phyloP scores from a whole-genome alignment of 1,140 invertebrate species.

The Drosophila lacertosa region DNA sequence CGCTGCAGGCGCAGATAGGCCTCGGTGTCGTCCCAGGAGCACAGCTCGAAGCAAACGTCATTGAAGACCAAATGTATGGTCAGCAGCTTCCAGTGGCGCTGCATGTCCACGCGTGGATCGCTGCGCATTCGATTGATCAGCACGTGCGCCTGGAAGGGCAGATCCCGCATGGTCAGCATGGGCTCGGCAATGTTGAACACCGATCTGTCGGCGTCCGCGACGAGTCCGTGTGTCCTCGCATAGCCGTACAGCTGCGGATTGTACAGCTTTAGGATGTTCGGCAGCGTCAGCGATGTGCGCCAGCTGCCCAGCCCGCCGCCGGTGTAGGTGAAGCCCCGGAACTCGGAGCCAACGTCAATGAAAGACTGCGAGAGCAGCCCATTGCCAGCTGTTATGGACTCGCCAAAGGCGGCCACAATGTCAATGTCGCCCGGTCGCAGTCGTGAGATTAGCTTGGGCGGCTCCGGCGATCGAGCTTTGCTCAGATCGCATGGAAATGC shows the following conservation, averaged over 20 bases:
- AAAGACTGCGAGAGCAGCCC: conserved; percentile 73
- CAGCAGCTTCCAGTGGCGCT: conserved; percentile 88
- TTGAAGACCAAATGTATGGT: conserved; percentile 88
- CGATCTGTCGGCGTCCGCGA: conserved; percentile 64
- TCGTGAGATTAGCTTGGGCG: conserved; percentile 82
- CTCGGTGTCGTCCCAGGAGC: conserved; percentile 59
- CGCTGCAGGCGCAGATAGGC: conserved; percentile 31
- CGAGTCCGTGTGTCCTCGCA: conserved; percentile 84
- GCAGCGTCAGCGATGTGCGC: conserved; percentile 85
- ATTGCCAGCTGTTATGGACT: conserved; percentile 87
- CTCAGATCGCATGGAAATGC: conserved; percentile 48
- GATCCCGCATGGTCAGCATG: conserved; percentile 86
- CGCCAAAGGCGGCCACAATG: conserved; percentile 88
- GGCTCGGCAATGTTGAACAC: conserved; percentile 87
- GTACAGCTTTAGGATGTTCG: conserved; percentile 86
- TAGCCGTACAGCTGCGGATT: conserved; percentile 87
- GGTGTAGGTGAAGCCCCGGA: conserved; percentile 55
- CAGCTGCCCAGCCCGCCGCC: conserved; percentile 86
- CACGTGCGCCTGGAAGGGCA: conserved; percentile 86
- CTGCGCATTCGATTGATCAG: conserved; percentile 86
- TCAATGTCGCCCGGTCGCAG: conserved; percentile 88
- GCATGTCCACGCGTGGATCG: conserved; percentile 85
- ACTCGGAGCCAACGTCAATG: conserved; percentile 55
- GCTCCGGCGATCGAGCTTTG: conserved; percentile 56
- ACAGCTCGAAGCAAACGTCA: conserved; percentile 88